Evolutionary conservation across 1,140 invertebrate species (phyloP).

Genomic region (Drosophila triauraria): DNA sequence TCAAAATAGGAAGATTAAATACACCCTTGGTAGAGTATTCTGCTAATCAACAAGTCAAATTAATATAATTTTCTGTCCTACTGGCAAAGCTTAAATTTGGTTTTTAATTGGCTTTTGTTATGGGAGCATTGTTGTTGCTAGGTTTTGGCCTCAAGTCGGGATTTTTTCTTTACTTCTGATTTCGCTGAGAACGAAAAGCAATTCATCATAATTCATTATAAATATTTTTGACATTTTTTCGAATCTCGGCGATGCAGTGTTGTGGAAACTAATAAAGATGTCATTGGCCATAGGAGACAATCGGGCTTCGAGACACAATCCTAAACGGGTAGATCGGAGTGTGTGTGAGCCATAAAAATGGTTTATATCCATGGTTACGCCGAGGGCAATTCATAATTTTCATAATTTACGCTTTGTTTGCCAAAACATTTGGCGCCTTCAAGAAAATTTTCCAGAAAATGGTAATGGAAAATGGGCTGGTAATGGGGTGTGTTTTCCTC

Average conservation of each 20-base stretch:
- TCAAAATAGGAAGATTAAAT: no score
- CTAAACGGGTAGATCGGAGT: constrained; percentile 34
- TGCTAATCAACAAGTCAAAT: not conserved
- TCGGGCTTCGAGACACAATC: constrained; percentile 33
- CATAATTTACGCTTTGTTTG: constrained; percentile 84
- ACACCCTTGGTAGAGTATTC: constrained; percentile 17
- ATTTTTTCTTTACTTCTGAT: constrained; percentile 23
- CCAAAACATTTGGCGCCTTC: constrained; percentile 78
- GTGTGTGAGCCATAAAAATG: constrained; percentile 61
- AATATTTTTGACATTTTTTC: constrained; percentile 73
- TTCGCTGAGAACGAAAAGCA: constrained; percentile 45
- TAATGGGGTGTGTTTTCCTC: constrained; percentile 59
- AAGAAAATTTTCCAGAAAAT: constrained; percentile 44
- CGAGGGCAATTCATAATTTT: constrained; percentile 82
- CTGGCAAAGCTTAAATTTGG: constrained; percentile 53
- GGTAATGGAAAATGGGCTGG: constrained; percentile 46
- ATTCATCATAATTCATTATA: constrained; percentile 83
- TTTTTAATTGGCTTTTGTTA: constrained; percentile 77
- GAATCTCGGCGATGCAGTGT: constrained; percentile 52
- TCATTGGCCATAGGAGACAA: constrained; percentile 72
- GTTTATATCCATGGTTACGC: constrained; percentile 56
- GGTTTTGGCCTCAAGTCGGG: constrained; percentile 22
- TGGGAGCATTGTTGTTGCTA: constrained; percentile 24
- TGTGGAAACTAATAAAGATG: constrained; percentile 85
- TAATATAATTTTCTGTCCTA: constrained; percentile 3